phyloP scores from a whole-genome alignment of 2,888 invertebrate species.

The Nomada lathburiana region DNA sequence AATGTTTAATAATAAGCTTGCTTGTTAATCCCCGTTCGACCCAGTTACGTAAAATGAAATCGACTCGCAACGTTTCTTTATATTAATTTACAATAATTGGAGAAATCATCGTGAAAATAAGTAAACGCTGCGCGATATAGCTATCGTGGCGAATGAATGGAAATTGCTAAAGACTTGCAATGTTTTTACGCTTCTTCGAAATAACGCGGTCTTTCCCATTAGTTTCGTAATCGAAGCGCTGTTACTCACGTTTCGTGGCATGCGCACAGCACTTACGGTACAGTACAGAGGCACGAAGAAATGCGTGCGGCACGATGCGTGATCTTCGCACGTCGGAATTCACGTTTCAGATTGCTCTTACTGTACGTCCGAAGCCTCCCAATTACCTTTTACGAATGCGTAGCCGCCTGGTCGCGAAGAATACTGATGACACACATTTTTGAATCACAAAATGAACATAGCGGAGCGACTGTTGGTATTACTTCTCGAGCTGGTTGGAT shows the following conservation, averaged over 20 bases:
- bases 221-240: slow-evolving; percentile 16
- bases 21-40: no score
- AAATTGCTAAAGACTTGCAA: neutral
- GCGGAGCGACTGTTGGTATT: slow-evolving; percentile 30
- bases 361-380: slow-evolving; percentile 8
- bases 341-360: slow-evolving; percentile 13
- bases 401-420: neutral
- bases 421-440: neutral
- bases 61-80: no score
- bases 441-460: slow-evolving; percentile 11
- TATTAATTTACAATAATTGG: no score
- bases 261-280: slow-evolving; percentile 40
- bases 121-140: no score
- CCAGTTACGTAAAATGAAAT: no score
- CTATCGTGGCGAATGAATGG: no score
- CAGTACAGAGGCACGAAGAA: slow-evolving; percentile 9
- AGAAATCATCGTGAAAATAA: no score
- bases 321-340: slow-evolving; percentile 13
- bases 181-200: slow-evolving; percentile 10
- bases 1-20: no score
- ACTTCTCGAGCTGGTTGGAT: slow-evolving; percentile 20
- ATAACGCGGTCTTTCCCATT: neutral
- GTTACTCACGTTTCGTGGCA: slow-evolving; percentile 57
- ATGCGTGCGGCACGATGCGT: slow-evolving; percentile 11
- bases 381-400: neutral